A percentile compares a stretch with the other conserved stretches of the same genome.
These are phyloP conservation scores for Desmophyllum pertusum DNA, from an alignment of 92 coral and sea anemone species.

Conservation along the genomic window DNA sequence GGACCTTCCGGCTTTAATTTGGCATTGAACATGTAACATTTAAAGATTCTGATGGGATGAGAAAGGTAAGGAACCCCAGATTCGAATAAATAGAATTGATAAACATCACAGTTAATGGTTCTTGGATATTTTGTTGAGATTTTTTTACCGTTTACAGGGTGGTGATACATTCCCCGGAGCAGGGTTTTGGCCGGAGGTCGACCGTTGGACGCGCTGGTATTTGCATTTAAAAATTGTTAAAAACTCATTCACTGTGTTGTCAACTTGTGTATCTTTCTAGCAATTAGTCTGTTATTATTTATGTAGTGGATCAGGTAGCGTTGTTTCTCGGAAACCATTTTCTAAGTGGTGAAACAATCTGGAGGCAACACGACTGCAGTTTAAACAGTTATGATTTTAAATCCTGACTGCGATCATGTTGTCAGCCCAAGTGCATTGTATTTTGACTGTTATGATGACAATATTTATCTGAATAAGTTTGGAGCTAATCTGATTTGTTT, in stretches of 20 bases:
- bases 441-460: no score
- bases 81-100: neutral
- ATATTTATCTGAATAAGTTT: no score
- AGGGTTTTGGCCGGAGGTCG: constrained; percentile 73
- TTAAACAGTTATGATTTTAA: no score
- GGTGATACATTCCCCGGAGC: constrained; percentile 72
- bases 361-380: neutral
- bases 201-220: constrained; percentile 71
- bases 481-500: no score
- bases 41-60: constrained; percentile 64
- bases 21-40: constrained; percentile 23
- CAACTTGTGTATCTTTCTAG: neutral
- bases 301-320: neutral
- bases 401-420: no score
- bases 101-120: neutral
- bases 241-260: neutral
- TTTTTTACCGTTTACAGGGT: constrained; percentile 39
- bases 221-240: neutral
- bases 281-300: neutral
- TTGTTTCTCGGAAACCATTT: neutral
- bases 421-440: neutral
- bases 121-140: neutral
- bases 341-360: neutral
- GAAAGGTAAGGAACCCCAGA: constrained; percentile 51
- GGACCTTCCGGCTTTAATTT: constrained; percentile 37